Evolutionary conservation across 2,797 vertebrate genomes (phyloP), one percentile per base, ranked within the genome.

Genomic region (Florisuga fusca): DNA sequence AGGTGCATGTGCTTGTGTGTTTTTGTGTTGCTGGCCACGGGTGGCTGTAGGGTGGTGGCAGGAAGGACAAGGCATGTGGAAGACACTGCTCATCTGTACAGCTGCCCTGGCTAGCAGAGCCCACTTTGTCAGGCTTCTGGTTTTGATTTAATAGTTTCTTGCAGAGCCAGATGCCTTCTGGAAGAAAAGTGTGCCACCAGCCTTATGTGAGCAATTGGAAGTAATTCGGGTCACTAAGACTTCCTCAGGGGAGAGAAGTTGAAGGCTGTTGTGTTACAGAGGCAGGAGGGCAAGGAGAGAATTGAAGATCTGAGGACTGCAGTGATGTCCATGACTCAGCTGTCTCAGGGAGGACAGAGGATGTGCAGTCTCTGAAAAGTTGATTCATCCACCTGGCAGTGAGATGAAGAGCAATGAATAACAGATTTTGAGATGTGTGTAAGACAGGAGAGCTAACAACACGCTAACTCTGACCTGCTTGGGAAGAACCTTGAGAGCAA

Each of bases 311-410:
- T 75, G 55, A 89, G 79, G 57, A 59, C 54, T 77, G 93, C n/a
- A 74, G 87, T 71, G 61, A 23, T 85, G 21, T 72, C 82, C 8
- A 3, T 89, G 92, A 94, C 71, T 96, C 27, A 25, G 57, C 84
- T 69, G 78, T 87, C 80, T 76, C 29, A 2, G 53, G 61, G 57
- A 92, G 76, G 69, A 36, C 36, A 41, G 83, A 97, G 89, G 46
- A 83, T 54, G 68, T 91, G 92, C 87, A 91, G 58, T 91, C n/a
- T 41, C 93, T 80, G 87, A 86, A 87, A 92, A 79, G 48, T 84
- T 87, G 93, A 38, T 92, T 92, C 33, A 84, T 79, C 61, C 34
- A 74, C 91, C 86, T 96, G 90, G 36, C 92, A 79, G 34, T 21
- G 77, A 84, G 77, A 55, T 91, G 79, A 73, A 89, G 67, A 84